A percentile compares a stretch with the other conserved stretches of the same genome.
These are phyloP conservation scores for Silurus meridionalis DNA, from an alignment of 2,113 vertebrate species.

Conservation along the genomic window DNA sequence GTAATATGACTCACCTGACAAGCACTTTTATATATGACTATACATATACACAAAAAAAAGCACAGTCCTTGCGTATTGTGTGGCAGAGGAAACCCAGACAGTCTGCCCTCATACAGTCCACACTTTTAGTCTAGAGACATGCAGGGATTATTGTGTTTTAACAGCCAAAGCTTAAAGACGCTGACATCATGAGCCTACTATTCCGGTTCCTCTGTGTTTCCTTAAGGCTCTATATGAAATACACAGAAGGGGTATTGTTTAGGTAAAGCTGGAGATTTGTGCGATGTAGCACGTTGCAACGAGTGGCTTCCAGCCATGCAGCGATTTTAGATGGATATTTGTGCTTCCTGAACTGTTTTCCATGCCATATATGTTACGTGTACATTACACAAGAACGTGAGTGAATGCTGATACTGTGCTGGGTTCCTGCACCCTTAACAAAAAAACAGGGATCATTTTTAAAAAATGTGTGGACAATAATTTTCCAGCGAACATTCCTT, in stretches of 20 bases:
- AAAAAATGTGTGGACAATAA: too few species aligned
- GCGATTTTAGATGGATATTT: constrained; percentile 7
- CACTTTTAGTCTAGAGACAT: constrained; percentile 20
- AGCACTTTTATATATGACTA: background rate
- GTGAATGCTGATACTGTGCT: background rate
- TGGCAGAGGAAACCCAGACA: constrained; percentile 34
- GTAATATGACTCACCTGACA: constrained; percentile 38
- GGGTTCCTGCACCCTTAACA: background rate
- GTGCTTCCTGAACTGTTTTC: constrained; percentile 23
- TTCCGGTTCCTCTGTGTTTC: constrained; percentile 27
- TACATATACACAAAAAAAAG: constrained; percentile 7
- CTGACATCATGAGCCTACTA: constrained; percentile 24
- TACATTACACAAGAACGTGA: constrained; percentile 2
- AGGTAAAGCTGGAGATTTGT: constrained; percentile 29
- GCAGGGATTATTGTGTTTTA: constrained; percentile 27
- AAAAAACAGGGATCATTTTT: background rate
- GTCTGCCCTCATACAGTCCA: constrained; percentile 11
- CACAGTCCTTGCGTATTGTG: constrained; percentile 30
- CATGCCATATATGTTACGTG: background rate
- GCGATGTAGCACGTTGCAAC: background rate
- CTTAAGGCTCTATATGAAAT: constrained; percentile 19
- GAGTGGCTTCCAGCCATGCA: background rate
- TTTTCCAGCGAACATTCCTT: background rate
- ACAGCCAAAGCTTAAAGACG: background rate
- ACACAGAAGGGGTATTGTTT: constrained; percentile 35